Evolutionary conservation across 2,113 vertebrate genomes (phyloP), one percentile per base, ranked within the genome.

Genomic region (Alligator mississippiensis): DNA sequence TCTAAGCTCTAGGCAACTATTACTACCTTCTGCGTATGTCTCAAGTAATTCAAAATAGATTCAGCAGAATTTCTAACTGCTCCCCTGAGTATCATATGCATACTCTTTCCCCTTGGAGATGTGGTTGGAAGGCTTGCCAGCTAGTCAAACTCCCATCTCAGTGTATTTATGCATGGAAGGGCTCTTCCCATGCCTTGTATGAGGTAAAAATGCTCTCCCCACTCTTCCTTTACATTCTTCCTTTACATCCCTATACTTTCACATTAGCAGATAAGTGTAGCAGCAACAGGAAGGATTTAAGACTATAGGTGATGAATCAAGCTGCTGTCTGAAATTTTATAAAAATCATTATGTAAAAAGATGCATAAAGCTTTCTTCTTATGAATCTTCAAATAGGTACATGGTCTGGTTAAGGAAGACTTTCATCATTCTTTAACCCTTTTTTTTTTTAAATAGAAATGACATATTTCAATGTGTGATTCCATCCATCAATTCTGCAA

Each of bases 101-200:
- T 0, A 0, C 5, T 77, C 24, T 19, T 59, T 6, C 34, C 57
- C 16, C 55, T n/a, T 30, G 47, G 25, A 88, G 68, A 68, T 25
- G 64, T 57, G 22, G 21, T 19, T 89, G 64, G 14, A 77, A 94
- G 84, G 24, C 34, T 84, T 57, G 61, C 77, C 64, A 88, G 80
- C 63, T 54, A 79, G 70, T 34, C 81, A 64, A 87, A 80, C 76
- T 80, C 11, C 1, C 4, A 34, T 54, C 77, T 16, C 16, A 38
- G 62, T 68, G 47, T 68, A 55, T 57, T 82, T 61, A 80, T 63
- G 68, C 70, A 58, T 58, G 63, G 60, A 78, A 80, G 21, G 18
- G 58, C 13, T 90, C 84, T 89, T 85, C 81, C 38, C 63, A 25
- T 61, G 55, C 9, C 47, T 63, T 34, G 74, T 4, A 18, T 72